Conservation (phyloP, 2,113 vertebrate species). For the Dunckerocampus dactyliophorus region DNA sequence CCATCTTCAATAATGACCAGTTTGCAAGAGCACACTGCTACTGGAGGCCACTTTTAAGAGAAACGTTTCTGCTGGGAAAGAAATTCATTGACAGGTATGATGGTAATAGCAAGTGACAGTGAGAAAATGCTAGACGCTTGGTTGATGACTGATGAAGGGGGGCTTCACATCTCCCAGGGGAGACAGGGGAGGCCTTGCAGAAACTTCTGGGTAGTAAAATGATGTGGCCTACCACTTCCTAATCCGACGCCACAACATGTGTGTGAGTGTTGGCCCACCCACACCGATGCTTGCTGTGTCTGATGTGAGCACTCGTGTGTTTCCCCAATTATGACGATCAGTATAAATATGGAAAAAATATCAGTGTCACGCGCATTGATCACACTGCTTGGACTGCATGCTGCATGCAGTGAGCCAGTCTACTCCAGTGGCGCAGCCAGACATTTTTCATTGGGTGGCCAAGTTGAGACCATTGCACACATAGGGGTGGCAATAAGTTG, state of each 20-base stretch:
- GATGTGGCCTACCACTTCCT: constrained; percentile 88
- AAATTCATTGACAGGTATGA: constrained; percentile 35
- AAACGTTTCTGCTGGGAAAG: constrained; percentile 31
- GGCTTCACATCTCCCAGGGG: constrained; percentile 54
- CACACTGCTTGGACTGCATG: constrained; percentile 14
- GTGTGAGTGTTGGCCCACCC: constrained; percentile 79
- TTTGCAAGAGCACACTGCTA: not conserved
- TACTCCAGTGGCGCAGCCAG: too few relatives aligned
- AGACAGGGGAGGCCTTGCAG: constrained; percentile 71
- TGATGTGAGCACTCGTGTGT: constrained; percentile 10
- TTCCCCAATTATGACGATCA: constrained; percentile 33
- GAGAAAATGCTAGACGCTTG: constrained; percentile 15
- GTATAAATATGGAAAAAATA: constrained; percentile 1
- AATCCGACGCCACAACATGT: constrained; percentile 73
- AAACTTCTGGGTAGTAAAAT: constrained; percentile 79
- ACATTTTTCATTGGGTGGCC: too few relatives aligned
- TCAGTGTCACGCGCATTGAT: not conserved
- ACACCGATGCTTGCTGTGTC: constrained; percentile 43
- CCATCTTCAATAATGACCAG: not conserved
- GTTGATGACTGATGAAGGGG: constrained; percentile 25
- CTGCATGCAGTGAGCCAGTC: constrained; percentile 19
- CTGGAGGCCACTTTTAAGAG: constrained; percentile 12
- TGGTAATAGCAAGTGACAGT: constrained; percentile 42
- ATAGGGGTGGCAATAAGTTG: too few relatives aligned
- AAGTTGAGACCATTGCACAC: too few relatives aligned